phyloP scores from a whole-genome alignment of 1,140 invertebrate genomes.

The Pogonomyrmex barbatus region DNA sequence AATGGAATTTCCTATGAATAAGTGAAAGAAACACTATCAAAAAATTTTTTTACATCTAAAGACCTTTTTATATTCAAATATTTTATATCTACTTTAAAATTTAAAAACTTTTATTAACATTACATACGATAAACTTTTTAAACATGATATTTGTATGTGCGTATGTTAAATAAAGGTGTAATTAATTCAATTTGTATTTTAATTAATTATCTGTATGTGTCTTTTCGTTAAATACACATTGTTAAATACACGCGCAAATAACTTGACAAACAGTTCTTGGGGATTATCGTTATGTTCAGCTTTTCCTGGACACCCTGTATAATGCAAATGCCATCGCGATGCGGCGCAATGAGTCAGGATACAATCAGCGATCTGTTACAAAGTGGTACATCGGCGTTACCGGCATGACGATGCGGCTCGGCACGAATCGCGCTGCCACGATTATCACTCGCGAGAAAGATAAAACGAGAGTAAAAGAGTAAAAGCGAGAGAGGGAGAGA shows the following conservation, averaged over 20 bases:
- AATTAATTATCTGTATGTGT: neutral
- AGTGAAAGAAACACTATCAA: neutral
- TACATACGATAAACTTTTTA: neutral
- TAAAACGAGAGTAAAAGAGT: slow-evolving; percentile 23
- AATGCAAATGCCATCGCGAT: slow-evolving; percentile 51
- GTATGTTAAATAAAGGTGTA: slow-evolving; percentile 1
- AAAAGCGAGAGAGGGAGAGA: neutral
- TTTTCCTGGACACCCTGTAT: slow-evolving; percentile 27
- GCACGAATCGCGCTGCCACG: slow-evolving; percentile 66
- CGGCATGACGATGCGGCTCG: slow-evolving; percentile 71
- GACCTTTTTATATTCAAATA: too few species aligned
- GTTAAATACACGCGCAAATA: neutral
- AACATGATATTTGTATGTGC: slow-evolving; percentile 8
- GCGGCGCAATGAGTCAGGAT: slow-evolving; percentile 42
- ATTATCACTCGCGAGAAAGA: slow-evolving; percentile 64
- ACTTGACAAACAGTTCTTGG: neutral
- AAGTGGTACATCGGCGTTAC: slow-evolving; percentile 65
- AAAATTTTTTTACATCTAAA: neutral
- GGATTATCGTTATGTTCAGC: neutral
- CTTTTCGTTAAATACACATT: neutral
- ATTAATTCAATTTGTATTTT: neutral
- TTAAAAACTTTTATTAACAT: neutral
- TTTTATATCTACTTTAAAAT: neutral
- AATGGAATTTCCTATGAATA: neutral
- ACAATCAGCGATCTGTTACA: slow-evolving; percentile 68